Evolutionary conservation across 92 coral and sea anemone species (phyloP).

Genomic region (Porites rus): DNA sequence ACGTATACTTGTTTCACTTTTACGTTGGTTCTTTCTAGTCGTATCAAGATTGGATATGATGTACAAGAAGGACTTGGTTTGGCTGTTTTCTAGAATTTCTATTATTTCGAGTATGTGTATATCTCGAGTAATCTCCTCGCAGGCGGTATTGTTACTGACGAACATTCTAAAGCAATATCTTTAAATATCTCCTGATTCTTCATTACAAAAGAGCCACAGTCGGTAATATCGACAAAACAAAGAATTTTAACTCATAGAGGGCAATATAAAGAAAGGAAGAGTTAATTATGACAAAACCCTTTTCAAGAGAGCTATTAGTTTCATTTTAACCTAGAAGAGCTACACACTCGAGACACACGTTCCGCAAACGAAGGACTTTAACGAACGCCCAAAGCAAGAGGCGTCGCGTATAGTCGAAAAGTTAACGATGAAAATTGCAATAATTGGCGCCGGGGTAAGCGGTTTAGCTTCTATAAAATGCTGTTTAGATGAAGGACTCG

Average conservation of each 20-base stretch:
- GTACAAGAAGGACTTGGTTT: background rate
- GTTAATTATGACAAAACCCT: slow-evolving; percentile 33
- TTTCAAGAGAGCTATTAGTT: slow-evolving; percentile 49
- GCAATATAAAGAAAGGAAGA: slow-evolving; percentile 14
- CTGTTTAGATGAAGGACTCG: slow-evolving; percentile 88
- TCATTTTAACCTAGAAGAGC: slow-evolving; percentile 35
- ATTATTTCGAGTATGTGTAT: slow-evolving; percentile 21
- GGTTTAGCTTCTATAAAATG: slow-evolving; percentile 80
- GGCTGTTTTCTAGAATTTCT: slow-evolving; percentile 16
- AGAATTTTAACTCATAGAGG: background rate
- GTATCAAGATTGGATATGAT: background rate
- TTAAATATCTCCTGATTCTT: slow-evolving; percentile 20
- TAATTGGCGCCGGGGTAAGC: slow-evolving; percentile 85
- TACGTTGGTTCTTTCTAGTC: background rate
- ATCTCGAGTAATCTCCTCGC: slow-evolving; percentile 11
- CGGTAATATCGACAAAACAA: slow-evolving; percentile 27
- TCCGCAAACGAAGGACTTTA: background rate
- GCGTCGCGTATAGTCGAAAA: background rate
- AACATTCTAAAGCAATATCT: slow-evolving; percentile 10
- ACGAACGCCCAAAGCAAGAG: background rate
- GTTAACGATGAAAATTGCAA: slow-evolving; percentile 74
- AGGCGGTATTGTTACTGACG: background rate
- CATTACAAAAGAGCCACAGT: slow-evolving; percentile 18
- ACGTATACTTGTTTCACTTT: background rate
- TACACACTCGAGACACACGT: slow-evolving; percentile 6